Percentiles rank a stretch among this genome's conserved stretches.
These are phyloP conservation scores for Rhopilema esculentum DNA, from an alignment of 30 jellyfish, hydroid and myxozoan species.

Conservation along the genomic window DNA sequence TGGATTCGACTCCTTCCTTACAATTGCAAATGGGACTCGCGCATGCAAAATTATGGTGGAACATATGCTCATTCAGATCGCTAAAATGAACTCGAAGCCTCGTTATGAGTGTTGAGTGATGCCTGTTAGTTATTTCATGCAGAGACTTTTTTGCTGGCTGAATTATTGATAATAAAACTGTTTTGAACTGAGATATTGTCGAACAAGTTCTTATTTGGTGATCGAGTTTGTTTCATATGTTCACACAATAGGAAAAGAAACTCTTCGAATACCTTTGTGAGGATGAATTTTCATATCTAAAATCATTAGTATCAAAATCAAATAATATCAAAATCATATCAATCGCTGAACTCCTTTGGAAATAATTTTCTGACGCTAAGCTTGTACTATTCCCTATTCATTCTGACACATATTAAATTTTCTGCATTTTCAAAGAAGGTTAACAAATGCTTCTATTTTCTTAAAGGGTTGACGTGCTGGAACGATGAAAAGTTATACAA, in stretches of 20 bases:
- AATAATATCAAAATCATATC: too few species aligned
- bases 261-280: slow-evolving; percentile 45
- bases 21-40: slow-evolving; percentile 19
- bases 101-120: slow-evolving; percentile 11
- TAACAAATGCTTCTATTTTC: too few species aligned
- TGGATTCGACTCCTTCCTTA: slow-evolving; percentile 18
- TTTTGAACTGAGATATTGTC: slow-evolving; percentile 58
- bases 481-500: too few species aligned
- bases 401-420: too few species aligned
- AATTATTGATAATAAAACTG: slow-evolving; percentile 31
- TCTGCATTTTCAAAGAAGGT: too few species aligned
- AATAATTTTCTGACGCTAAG: too few species aligned
- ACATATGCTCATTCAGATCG: slow-evolving; percentile 25
- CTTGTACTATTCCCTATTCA: too few species aligned
- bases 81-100: slow-evolving; percentile 6
- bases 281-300: slow-evolving; percentile 20
- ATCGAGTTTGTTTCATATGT: slow-evolving; percentile 47
- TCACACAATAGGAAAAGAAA: slow-evolving; percentile 47
- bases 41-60: slow-evolving; percentile 4
- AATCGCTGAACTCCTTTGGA: too few species aligned
- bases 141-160: slow-evolving; percentile 30
- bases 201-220: slow-evolving; percentile 23
- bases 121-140: slow-evolving; percentile 13
- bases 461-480: too few species aligned
- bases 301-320: slow-evolving; percentile 9